Conservation (phyloP, 2,888 invertebrate species). For the Chydorus sphaericus region DNA sequence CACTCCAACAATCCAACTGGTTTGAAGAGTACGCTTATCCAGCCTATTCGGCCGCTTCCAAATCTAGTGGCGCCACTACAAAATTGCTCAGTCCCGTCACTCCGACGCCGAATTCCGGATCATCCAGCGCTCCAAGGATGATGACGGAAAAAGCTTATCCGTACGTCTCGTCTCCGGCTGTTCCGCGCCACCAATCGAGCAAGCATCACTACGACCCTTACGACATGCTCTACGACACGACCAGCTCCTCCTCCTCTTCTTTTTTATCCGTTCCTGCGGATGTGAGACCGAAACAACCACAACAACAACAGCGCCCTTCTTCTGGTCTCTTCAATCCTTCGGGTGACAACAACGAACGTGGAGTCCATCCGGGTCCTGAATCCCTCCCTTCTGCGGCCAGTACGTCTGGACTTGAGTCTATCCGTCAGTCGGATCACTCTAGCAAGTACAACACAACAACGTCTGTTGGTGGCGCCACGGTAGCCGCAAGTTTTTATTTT, state of each 20-base stretch:
- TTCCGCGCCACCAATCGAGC: conserved; percentile 19
- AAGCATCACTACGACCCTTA: neutral
- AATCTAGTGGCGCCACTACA: conserved; percentile 18
- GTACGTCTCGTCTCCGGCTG: conserved; percentile 30
- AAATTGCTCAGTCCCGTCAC: neutral
- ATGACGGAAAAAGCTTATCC: conserved; percentile 53
- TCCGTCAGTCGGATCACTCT: too few relatives aligned
- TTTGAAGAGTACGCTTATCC: conserved; percentile 12
- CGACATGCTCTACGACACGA: neutral
- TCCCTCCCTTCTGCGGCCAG: neutral
- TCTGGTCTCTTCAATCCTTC: neutral
- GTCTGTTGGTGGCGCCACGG: neutral
- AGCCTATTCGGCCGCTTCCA: conserved; percentile 26
- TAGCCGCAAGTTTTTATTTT: neutral
- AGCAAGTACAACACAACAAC: neutral
- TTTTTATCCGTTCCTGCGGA: neutral
- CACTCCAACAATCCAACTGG: conserved; percentile 50
- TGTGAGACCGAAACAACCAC: too few relatives aligned
- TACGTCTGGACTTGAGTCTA: too few relatives aligned
- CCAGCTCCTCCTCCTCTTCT: neutral
- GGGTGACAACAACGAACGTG: neutral
- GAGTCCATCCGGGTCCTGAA: conserved; percentile 2
- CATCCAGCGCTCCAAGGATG: conserved; percentile 21
- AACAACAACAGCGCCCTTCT: too few relatives aligned
- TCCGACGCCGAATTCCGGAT: conserved; percentile 53